phyloP scores from a whole-genome alignment of 2,113 vertebrate genomes.

The Paraplagusia blochii region DNA sequence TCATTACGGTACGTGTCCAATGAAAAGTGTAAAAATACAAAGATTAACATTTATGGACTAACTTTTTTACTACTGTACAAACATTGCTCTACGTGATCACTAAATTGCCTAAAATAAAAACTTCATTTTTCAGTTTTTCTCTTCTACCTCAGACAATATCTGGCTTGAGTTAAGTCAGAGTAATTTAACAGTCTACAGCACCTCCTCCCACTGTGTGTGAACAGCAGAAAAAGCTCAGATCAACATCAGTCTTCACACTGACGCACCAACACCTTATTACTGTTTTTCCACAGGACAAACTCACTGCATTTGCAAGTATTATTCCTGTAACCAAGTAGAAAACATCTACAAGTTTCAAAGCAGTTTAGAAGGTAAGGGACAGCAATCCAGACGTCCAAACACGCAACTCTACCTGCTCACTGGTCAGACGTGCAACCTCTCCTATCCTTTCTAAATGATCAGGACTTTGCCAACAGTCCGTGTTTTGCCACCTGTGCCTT shows the following conservation, averaged over 20 bases:
- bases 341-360: too few species aligned
- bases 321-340: too few species aligned
- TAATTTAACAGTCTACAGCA: constrained; percentile 17
- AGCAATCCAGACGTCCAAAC: background rate
- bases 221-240: constrained; percentile 25
- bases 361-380: too few species aligned
- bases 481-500: constrained; percentile 67
- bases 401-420: background rate
- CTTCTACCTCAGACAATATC: constrained; percentile 13
- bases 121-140: background rate
- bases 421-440: constrained; percentile 1
- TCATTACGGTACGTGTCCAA: too few species aligned
- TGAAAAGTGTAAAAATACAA: too few species aligned
- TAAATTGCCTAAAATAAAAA: background rate
- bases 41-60: too few species aligned
- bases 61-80: too few species aligned
- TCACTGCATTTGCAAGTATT: too few species aligned
- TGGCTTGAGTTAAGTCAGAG: constrained; percentile 20
- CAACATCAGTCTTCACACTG: constrained; percentile 6
- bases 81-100: too few species aligned
- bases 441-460: constrained; percentile 35
- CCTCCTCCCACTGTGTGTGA: constrained; percentile 16
- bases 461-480: constrained; percentile 33
- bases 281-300: background rate
- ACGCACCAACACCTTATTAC: background rate